A percentile compares a stretch with the other conserved stretches of the same genome.
phyloP scores from a whole-genome alignment of 2,888 invertebrate genomes.

The Diarsia rubi region DNA sequence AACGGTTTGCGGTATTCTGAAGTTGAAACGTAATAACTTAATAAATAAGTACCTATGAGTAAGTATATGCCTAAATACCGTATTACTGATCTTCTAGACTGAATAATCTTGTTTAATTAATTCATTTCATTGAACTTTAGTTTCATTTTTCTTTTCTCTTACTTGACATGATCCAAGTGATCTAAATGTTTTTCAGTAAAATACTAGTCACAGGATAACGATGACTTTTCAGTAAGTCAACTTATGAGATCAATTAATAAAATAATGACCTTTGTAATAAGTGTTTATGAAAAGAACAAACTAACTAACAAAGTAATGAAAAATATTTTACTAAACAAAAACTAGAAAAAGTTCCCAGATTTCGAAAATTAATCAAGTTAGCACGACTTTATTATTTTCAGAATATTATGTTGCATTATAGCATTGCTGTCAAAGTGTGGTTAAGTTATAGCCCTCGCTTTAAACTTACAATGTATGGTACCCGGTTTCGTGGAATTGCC shows the following conservation, averaged over 20 bases:
- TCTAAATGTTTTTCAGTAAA: background rate
- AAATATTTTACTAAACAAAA: background rate
- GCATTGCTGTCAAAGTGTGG: background rate
- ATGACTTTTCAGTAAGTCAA: background rate
- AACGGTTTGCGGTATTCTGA: background rate
- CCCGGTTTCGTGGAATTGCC: background rate
- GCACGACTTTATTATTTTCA: conserved; percentile 4
- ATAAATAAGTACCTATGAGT: background rate
- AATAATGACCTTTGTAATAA: background rate
- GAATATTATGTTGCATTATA: conserved; percentile 1
- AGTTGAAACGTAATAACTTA: background rate
- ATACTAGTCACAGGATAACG: background rate
- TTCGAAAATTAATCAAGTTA: background rate
- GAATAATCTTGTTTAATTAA: background rate
- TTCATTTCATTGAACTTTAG: background rate
- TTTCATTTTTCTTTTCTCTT: background rate
- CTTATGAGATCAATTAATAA: background rate
- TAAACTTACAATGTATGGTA: conserved; percentile 2
- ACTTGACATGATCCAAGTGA: background rate
- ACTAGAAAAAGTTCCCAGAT: background rate
- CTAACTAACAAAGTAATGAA: background rate
- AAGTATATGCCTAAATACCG: background rate
- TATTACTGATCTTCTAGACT: background rate
- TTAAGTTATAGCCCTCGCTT: conserved; percentile 11
- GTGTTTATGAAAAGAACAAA: background rate